A percentile compares a stretch with the other conserved stretches of the same genome.
Conservation (phyloP, 1,140 invertebrate species). For the Bradysia coprophila region DNA sequence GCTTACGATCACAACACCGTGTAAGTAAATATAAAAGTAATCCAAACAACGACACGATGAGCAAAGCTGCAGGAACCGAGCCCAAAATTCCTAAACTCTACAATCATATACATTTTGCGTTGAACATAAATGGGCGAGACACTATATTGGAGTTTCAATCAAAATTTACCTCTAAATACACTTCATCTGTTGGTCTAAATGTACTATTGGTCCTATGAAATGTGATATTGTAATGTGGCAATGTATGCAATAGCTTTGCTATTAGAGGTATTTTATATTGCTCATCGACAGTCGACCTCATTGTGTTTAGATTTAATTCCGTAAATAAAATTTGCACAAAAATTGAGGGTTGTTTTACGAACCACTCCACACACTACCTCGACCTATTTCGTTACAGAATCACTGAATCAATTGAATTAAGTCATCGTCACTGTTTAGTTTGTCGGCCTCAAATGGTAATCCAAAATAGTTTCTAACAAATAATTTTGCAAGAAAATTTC, state of each 20-base stretch:
- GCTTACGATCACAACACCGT: slow-evolving; percentile 82
- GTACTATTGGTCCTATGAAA: slow-evolving; percentile 76
- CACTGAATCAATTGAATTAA: too few relatives aligned
- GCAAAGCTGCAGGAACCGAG: slow-evolving; percentile 73
- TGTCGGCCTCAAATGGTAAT: too few relatives aligned
- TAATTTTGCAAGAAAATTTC: not conserved
- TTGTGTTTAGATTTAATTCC: too few relatives aligned
- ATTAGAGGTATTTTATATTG: slow-evolving; percentile 63
- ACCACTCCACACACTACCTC: not conserved
- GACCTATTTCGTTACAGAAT: too few relatives aligned
- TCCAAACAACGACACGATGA: slow-evolving; percentile 73
- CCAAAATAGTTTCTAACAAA: too few relatives aligned
- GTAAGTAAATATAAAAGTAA: slow-evolving; percentile 80
- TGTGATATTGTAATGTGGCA: slow-evolving; percentile 76
- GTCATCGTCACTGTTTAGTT: too few relatives aligned
- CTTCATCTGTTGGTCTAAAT: slow-evolving; percentile 70
- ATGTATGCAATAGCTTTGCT: slow-evolving; percentile 63
- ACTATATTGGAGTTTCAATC: not conserved
- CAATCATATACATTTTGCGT: slow-evolving; percentile 13
- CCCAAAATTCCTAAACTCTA: slow-evolving; percentile 82
- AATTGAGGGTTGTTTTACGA: not conserved
- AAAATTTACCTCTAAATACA: slow-evolving; percentile 68
- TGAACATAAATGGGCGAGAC: not conserved
- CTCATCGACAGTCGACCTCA: slow-evolving; percentile 25
- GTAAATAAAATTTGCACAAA: not conserved